These are phyloP conservation scores for Oikopleura albicans DNA, from an alignment of 23 tunicate species.

Conservation along the genomic window DNA sequence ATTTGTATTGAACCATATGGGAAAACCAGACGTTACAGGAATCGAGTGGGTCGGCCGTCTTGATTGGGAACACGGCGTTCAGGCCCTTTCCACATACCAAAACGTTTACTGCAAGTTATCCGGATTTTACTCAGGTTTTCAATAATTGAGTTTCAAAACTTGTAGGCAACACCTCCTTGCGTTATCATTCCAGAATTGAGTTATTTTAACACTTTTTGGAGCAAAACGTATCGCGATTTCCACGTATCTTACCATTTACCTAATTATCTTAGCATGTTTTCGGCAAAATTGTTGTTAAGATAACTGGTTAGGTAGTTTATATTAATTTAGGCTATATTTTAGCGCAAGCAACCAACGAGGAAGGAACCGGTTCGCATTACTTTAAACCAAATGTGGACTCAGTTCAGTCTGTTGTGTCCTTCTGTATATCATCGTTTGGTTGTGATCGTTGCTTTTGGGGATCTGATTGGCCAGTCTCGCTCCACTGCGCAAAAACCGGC, in stretches of 20 bases:
- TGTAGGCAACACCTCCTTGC: too few relatives aligned
- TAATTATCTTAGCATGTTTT: too few relatives aligned
- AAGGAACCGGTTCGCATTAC: neutral
- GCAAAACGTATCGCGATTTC: too few relatives aligned
- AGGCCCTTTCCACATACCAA: slow-evolving; percentile 24
- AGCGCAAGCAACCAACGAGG: neutral
- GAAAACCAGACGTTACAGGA: slow-evolving; percentile 75
- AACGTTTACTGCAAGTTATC: slow-evolving; percentile 90
- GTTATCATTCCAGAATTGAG: too few relatives aligned
- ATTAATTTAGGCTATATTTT: too few relatives aligned
- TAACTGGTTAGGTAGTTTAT: too few relatives aligned
- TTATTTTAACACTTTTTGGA: too few relatives aligned
- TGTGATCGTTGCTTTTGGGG: slow-evolving; percentile 76
- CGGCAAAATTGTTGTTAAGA: too few relatives aligned
- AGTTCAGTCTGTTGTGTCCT: neutral
- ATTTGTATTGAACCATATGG: slow-evolving; percentile 57
- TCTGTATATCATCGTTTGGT: slow-evolving; percentile 26
- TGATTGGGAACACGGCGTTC: slow-evolving; percentile 49
- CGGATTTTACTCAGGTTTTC: slow-evolving; percentile 24
- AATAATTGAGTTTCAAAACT: too few relatives aligned
- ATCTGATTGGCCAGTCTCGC: slow-evolving; percentile 93
- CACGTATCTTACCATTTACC: too few relatives aligned
- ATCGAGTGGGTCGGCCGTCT: slow-evolving; percentile 13
- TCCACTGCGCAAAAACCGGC: neutral
- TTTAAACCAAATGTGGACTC: neutral